Percentiles rank a stretch among this genome's conserved stretches.
Conservation (phyloP, 2,113 vertebrate species). For the Paracanthobrama guichenoti region DNA sequence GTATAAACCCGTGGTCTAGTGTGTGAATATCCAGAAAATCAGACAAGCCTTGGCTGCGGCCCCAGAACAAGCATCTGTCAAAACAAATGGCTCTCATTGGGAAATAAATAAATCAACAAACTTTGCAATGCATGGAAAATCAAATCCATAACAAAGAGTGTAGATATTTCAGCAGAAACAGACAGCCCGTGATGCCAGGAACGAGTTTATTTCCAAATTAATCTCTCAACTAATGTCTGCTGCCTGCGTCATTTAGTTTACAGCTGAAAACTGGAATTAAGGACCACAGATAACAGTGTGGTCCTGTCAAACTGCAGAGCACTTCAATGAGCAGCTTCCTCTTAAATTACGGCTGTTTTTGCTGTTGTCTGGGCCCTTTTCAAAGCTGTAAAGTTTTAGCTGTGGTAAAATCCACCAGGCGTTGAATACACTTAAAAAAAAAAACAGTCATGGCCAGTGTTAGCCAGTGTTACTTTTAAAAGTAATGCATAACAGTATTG, state of each 20-base stretch:
- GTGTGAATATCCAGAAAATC: slow-evolving; percentile 73
- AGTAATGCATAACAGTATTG: no score
- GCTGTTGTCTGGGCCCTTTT: background rate
- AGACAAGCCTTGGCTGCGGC: slow-evolving; percentile 74
- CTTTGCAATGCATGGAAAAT: slow-evolving; percentile 63
- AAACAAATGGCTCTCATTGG: slow-evolving; percentile 75
- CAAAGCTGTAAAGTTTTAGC: background rate
- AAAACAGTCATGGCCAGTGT: background rate
- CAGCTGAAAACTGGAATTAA: slow-evolving; percentile 48
- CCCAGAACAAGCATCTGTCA: slow-evolving; percentile 81
- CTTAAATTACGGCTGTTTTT: slow-evolving; percentile 3
- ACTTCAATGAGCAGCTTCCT: slow-evolving; percentile 39
- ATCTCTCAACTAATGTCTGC: slow-evolving; percentile 54
- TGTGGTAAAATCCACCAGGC: background rate
- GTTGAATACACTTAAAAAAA: background rate
- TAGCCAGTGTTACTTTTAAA: no score
- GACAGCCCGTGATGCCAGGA: slow-evolving; percentile 55
- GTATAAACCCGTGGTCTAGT: slow-evolving; percentile 70
- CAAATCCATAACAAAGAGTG: slow-evolving; percentile 60
- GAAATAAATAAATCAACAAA: slow-evolving; percentile 69
- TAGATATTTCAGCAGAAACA: slow-evolving; percentile 60
- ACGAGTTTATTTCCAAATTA: slow-evolving; percentile 52
- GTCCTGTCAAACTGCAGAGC: slow-evolving; percentile 51
- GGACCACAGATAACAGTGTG: slow-evolving; percentile 38
- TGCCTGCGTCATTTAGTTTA: slow-evolving; percentile 48